Conservation (phyloP, 2,113 vertebrate species). For the Lophochroa leadbeateri region DNA sequence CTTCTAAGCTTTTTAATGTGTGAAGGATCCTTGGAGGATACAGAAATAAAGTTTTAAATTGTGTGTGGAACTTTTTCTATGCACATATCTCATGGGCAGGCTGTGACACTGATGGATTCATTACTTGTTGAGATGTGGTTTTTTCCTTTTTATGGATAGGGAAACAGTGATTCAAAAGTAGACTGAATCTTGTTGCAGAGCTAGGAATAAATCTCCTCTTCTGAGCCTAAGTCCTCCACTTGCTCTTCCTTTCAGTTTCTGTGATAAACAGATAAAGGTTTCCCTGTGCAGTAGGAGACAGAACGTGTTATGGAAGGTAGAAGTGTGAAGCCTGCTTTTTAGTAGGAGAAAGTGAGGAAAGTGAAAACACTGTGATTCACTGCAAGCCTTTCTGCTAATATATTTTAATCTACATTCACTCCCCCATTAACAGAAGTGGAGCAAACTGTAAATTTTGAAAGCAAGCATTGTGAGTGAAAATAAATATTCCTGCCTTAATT, state of each 20-base stretch:
- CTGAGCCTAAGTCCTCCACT: neutral
- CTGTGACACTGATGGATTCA: neutral
- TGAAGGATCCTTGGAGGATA: slow-evolving; percentile 4
- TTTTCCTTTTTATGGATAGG: neutral
- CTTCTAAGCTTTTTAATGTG: slow-evolving; percentile 17
- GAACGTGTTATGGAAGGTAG: neutral
- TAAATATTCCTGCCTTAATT: slow-evolving; percentile 13
- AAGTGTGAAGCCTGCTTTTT: neutral
- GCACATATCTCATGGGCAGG: neutral
- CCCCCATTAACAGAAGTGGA: neutral
- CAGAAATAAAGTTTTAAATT: slow-evolving; percentile 27
- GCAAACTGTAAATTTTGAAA: neutral
- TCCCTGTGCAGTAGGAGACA: neutral
- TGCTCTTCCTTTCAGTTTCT: neutral
- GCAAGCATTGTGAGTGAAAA: neutral
- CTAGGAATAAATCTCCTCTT: neutral
- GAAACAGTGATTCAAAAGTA: neutral
- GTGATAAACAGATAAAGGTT: neutral
- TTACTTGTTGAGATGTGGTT: neutral
- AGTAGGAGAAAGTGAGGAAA: neutral
- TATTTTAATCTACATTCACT: neutral
- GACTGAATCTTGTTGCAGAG: neutral
- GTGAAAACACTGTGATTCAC: slow-evolving; percentile 6
- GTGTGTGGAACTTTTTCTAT: neutral
- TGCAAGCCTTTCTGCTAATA: neutral